Evolutionary conservation across 2,797 vertebrate species (phyloP).

Genomic region (Pristis pectinata): DNA sequence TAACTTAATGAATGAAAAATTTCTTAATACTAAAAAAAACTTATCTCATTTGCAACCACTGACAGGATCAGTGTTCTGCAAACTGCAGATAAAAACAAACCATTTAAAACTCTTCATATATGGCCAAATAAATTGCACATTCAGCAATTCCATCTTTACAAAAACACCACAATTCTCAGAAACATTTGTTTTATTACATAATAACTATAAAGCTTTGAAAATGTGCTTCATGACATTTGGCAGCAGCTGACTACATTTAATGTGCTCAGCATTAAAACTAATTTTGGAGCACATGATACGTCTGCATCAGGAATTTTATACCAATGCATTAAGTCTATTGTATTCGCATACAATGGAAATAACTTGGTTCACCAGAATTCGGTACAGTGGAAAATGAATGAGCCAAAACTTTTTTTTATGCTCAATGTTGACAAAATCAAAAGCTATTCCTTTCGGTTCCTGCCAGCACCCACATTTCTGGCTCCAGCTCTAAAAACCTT

Average conservation of each 20-base stretch:
- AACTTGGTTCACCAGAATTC: background rate
- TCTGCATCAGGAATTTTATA: slow-evolving; percentile 22
- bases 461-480: background rate
- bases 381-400: background rate
- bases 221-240: background rate
- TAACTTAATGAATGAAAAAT: background rate
- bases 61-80: background rate
- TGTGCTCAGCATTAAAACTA: slow-evolving; percentile 3
- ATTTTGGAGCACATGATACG: slow-evolving; percentile 17
- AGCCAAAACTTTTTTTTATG: background rate
- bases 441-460: background rate
- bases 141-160: slow-evolving; percentile 13
- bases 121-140: background rate
- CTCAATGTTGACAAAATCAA: background rate
- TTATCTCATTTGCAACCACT: background rate
- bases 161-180: background rate
- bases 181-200: background rate
- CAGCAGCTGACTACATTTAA: background rate
- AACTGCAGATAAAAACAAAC: background rate
- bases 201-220: slow-evolving; percentile 20
- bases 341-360: background rate
- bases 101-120: background rate
- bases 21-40: background rate
- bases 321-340: background rate
- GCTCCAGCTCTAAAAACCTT: background rate